A percentile compares a stretch with the other conserved stretches of the same genome.
Conservation (phyloP, 2,113 vertebrate genomes). For the Sorex fumeus region DNA sequence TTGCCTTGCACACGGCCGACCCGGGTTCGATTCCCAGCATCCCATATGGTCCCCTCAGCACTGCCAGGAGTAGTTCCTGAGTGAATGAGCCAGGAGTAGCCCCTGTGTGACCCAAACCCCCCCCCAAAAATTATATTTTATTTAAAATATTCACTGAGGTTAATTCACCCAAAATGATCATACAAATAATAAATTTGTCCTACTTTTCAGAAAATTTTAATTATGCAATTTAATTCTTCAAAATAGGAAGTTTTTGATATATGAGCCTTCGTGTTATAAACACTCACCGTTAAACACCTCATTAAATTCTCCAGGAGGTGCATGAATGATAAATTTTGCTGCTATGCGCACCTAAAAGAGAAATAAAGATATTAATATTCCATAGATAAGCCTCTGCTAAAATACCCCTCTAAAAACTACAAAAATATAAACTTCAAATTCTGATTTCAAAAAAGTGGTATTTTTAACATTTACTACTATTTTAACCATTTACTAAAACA, state of each 20-base stretch:
- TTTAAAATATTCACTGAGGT: background rate
- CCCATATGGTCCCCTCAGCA: no score
- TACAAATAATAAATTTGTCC: background rate
- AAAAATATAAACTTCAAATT: no score
- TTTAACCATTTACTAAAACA: slow-evolving; percentile 59
- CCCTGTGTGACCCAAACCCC: background rate
- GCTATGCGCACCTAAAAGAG: slow-evolving; percentile 95
- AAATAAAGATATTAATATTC: slow-evolving; percentile 76
- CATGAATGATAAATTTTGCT: slow-evolving; percentile 97
- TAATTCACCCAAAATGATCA: slow-evolving; percentile 15
- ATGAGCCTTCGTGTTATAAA: slow-evolving; percentile 54
- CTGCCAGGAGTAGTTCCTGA: no score
- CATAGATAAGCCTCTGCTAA: slow-evolving; percentile 31
- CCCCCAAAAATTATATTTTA: no score
- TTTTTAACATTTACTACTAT: slow-evolving; percentile 36
- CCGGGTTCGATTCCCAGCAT: no score
- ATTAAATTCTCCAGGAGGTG: slow-evolving; percentile 98
- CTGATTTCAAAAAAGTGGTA: background rate
- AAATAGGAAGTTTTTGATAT: background rate
- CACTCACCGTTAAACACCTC: slow-evolving; percentile 98
- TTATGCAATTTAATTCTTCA: slow-evolving; percentile 10
- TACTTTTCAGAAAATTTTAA: no score
- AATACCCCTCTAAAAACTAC: background rate
- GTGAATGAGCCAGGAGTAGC: no score
- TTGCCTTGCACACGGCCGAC: no score